Percentiles rank a stretch among this genome's conserved stretches.
These are phyloP conservation scores for Coilia nasus DNA, from an alignment of 2,797 vertebrate genomes.

Conservation along the genomic window DNA sequence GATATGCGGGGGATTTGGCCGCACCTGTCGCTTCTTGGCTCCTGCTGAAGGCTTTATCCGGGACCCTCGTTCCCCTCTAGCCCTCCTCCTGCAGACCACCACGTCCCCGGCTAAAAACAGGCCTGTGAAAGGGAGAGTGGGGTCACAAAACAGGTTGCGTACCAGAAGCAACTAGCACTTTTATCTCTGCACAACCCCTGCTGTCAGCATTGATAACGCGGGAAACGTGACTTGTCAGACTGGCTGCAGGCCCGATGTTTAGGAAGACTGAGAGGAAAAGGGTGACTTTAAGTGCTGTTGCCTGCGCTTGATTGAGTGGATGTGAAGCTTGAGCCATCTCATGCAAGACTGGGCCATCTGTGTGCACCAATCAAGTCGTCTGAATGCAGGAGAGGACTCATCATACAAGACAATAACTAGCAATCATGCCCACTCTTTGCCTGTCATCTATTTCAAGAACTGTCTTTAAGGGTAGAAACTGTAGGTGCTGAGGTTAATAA, in stretches of 20 bases:
- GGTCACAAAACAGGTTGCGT: slow-evolving; percentile 6
- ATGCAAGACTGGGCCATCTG: neutral
- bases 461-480: neutral
- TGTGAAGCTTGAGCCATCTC: neutral
- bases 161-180: neutral
- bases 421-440: neutral
- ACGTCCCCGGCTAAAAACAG: neutral
- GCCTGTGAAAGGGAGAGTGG: neutral
- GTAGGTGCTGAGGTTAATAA: neutral
- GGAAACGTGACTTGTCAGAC: neutral
- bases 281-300: neutral
- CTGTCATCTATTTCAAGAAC: neutral
- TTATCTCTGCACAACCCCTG: neutral
- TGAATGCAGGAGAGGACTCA: neutral
- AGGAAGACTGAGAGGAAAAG: neutral
- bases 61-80: neutral
- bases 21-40: slow-evolving; percentile 31
- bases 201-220: slow-evolving; percentile 14
- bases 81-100: neutral
- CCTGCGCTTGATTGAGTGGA: neutral
- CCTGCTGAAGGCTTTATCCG: slow-evolving; percentile 8
- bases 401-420: neutral
- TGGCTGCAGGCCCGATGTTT: neutral
- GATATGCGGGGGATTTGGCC: slow-evolving; percentile 16
- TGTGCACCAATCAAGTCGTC: neutral